These are phyloP conservation scores for Rhizoglyphus robini DNA, from an alignment of 1,140 invertebrate species.

Conservation along the genomic window DNA sequence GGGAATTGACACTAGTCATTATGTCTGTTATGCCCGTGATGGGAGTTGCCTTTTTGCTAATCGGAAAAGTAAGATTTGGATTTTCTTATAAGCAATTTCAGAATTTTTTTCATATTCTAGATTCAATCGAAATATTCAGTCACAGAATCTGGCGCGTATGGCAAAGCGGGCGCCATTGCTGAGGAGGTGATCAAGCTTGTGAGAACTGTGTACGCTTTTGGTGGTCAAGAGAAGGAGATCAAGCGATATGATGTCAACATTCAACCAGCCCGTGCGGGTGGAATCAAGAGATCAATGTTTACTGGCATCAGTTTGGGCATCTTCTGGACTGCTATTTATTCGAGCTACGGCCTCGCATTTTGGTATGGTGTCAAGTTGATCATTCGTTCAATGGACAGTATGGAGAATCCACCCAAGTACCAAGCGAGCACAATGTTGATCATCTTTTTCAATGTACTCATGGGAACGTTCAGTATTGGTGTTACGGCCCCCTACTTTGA, in stretches of 20 bases:
- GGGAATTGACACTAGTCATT: too few relatives aligned
- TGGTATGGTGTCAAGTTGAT: constrained; percentile 52
- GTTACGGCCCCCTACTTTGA: constrained; percentile 69
- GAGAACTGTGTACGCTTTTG: too few relatives aligned
- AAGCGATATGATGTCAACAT: constrained; percentile 40
- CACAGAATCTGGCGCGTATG: constrained; percentile 33
- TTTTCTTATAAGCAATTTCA: background rate
- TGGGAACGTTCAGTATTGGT: constrained; percentile 68
- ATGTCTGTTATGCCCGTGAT: constrained; percentile 34
- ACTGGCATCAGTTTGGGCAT: too few relatives aligned
- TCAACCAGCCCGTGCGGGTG: constrained; percentile 46
- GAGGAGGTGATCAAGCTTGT: too few relatives aligned
- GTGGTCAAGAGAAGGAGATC: constrained; percentile 33
- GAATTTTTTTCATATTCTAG: background rate
- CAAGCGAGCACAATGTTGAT: constrained; percentile 21
- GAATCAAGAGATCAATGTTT: constrained; percentile 52
- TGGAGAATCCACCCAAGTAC: background rate
- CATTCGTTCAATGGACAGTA: constrained; percentile 31
- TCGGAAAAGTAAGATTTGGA: constrained; percentile 36
- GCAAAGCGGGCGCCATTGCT: too few relatives aligned
- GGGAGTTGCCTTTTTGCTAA: constrained; percentile 34
- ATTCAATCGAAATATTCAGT: constrained; percentile 11
- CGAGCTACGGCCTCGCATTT: too few relatives aligned
- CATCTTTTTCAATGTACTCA: constrained; percentile 64
- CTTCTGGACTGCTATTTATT: too few relatives aligned